A percentile compares a stretch with the other conserved stretches of the same genome.
phyloP scores from a whole-genome alignment of 2,113 vertebrate species.

The Phylloscopus whistleri region DNA sequence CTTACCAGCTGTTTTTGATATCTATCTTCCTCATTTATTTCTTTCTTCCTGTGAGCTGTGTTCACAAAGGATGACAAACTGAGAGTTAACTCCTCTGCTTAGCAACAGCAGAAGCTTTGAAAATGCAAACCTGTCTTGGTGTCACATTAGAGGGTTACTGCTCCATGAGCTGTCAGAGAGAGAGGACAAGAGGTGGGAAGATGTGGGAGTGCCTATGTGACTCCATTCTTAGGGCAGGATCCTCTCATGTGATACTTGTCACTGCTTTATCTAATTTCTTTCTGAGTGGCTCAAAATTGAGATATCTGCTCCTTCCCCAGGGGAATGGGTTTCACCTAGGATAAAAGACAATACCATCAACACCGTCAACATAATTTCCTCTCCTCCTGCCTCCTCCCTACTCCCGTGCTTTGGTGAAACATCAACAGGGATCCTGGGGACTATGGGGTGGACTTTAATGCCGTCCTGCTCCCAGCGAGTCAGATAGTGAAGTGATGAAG shows the following conservation, averaged over 20 bases:
- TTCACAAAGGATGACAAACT: not conserved
- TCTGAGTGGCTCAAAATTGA: not conserved
- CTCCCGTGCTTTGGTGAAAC: not conserved
- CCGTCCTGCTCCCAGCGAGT: not conserved
- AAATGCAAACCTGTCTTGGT: not conserved
- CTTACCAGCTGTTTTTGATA: constrained; percentile 1
- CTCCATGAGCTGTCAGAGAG: not conserved
- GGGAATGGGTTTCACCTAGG: not conserved
- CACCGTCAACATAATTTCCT: not conserved
- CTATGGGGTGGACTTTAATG: not conserved
- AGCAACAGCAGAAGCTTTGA: constrained; percentile 35
- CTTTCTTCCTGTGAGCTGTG: not conserved
- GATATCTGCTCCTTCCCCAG: not conserved
- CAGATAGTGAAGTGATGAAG: not conserved
- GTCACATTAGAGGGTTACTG: not conserved
- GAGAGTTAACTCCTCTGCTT: constrained; percentile 32
- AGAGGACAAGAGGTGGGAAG: not conserved
- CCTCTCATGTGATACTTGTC: not conserved
- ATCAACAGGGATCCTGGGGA: not conserved
- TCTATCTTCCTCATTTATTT: not conserved
- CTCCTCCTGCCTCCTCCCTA: not conserved
- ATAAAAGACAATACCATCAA: not conserved
- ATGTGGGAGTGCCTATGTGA: not conserved
- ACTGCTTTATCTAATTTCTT: not conserved
- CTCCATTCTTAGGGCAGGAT: not conserved